These are phyloP conservation scores for Virgularia gustaviana DNA, from an alignment of 92 coral and sea anemone genomes.

Conservation along the genomic window DNA sequence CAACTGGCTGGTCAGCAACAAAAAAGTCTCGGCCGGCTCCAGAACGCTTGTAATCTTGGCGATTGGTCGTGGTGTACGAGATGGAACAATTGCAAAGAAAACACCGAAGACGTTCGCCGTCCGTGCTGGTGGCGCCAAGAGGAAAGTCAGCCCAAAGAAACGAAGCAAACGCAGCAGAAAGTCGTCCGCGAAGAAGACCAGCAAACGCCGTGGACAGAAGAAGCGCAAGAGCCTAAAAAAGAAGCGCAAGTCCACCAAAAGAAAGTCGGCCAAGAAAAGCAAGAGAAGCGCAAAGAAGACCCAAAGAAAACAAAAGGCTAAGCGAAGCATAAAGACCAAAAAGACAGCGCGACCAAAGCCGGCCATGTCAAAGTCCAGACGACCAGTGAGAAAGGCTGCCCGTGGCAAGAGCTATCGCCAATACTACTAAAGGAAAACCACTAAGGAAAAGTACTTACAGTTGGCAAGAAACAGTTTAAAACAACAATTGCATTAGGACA, in stretches of 20 bases:
- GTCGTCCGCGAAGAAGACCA: conserved; percentile 20
- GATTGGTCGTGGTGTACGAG: conserved; percentile 22
- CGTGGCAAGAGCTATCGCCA: conserved; percentile 36
- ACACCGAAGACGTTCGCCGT: conserved; percentile 18
- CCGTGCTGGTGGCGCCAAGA: neutral
- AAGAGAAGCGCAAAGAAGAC: conserved; percentile 4
- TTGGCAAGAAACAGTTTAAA: neutral
- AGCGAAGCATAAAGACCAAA: conserved; percentile 23
- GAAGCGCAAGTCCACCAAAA: conserved; percentile 18
- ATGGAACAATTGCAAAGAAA: conserved; percentile 25
- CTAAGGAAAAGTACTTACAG: too few species aligned
- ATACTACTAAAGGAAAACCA: neutral
- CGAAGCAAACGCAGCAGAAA: conserved; percentile 15
- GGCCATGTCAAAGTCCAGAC: neutral
- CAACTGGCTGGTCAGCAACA: conserved; percentile 23
- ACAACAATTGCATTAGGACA: neutral
- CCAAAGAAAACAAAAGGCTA: conserved; percentile 15
- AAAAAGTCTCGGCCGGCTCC: conserved; percentile 2
- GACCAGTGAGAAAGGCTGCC: conserved; percentile 31
- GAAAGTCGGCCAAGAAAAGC: conserved; percentile 12
- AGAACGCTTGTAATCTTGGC: conserved; percentile 34
- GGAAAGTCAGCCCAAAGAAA: neutral
- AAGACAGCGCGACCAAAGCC: neutral
- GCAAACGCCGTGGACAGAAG: neutral
- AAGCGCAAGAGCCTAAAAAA: conserved; percentile 14